phyloP scores from a whole-genome alignment of 2,797 vertebrate species.

The Naso thynnoides region DNA sequence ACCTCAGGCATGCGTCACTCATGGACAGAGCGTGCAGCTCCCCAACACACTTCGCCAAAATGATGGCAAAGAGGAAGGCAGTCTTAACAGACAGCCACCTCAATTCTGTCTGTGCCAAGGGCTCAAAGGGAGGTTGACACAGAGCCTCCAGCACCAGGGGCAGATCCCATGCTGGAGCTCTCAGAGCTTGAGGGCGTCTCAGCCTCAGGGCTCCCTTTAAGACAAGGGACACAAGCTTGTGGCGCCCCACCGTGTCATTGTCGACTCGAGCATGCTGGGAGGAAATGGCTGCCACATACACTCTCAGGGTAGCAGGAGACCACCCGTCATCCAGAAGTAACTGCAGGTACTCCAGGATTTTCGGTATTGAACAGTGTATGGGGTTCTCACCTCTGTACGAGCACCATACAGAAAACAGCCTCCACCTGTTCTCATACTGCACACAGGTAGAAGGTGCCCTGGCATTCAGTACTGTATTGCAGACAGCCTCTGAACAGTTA shows the following conservation, averaged over 20 bases:
- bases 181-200: background rate
- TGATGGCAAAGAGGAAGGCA: background rate
- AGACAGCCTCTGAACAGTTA: too few relatives aligned
- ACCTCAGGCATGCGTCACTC: too few relatives aligned
- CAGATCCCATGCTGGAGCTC: background rate
- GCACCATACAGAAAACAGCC: too few relatives aligned
- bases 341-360: background rate
- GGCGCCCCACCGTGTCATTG: background rate
- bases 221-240: background rate
- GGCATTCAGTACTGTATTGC: too few relatives aligned
- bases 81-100: background rate
- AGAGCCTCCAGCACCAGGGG: background rate
- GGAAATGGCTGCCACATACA: background rate
- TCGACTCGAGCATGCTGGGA: background rate
- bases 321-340: background rate
- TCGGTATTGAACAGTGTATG: background rate
- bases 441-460: too few relatives aligned
- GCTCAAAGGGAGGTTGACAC: background rate
- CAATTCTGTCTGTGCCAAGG: background rate
- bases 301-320: background rate
- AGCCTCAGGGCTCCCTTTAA: background rate
- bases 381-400: too few relatives aligned
- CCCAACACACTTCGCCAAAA: background rate
- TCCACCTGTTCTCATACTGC: too few relatives aligned
- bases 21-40: too few relatives aligned